Base-by-base conservation (phyloP, 2,113 vertebrate species). In the Isurus oxyrinchus region DNA sequence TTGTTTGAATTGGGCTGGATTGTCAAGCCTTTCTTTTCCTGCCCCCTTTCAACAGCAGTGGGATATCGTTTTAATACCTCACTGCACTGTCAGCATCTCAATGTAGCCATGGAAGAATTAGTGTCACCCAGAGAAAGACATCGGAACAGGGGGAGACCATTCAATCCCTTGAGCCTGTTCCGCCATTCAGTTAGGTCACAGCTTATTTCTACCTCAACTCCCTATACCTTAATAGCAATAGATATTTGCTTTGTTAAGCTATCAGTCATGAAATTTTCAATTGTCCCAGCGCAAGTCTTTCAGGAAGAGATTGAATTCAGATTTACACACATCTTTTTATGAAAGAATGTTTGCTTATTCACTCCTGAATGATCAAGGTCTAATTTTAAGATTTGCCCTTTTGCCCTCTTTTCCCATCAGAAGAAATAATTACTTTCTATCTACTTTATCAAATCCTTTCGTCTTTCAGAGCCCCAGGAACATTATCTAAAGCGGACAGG, bases 371-470 rank as follows among this genome's bases (percentile, higher is more conserved):
- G 27, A 10, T 19, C 59, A 23, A 0, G 19, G 16, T 8, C 31
- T 21, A 94, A n/a, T 63, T 94, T 61, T 94, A 94, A 94, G 35
- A 76, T 91, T 5, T 35, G 88, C 88, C 88, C 88, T 91, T 25
- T 55, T 31, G 5, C 57, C 86, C 86, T 53, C 27, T 44, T 57
- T 27, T 90, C 35, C 88, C 88, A 81, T 13, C 57, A 35, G 88
- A n/a, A 14, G 57, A 93, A 59, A 61, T 61, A 19, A 11, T n/a
- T 91, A n/a, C 14, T 7, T 10, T 94, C 14, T 40, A 63, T 44
- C 35, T n/a, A 63, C 35, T 19, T 7, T 94, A 93, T 66, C 59
- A 66, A 40, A 25, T 7, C 59, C n/a, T 23, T 94, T 94, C 90
- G 66, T 63, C 59, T 63, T 7, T 16, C 35, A 40, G n/a, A 35